Percentiles rank a stretch among this genome's conserved stretches.
phyloP scores from a whole-genome alignment of 2,888 invertebrate genomes.

The Cacoxenus indagator region DNA sequence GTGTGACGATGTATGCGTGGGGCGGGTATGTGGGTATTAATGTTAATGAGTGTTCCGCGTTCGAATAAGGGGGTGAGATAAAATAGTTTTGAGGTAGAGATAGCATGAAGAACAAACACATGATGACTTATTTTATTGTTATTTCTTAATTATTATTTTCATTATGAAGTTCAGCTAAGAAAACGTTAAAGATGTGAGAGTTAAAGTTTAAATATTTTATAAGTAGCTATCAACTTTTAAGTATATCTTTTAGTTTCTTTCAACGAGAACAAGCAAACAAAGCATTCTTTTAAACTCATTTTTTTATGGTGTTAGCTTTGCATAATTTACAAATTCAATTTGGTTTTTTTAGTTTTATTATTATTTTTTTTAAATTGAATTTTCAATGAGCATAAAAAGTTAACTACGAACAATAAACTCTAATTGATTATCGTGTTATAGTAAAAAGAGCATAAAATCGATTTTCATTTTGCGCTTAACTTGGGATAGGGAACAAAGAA shows the following conservation, averaged over 20 bases:
- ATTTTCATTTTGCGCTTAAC: slow-evolving; percentile 56
- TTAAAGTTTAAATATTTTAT: neutral
- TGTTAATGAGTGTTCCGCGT: neutral
- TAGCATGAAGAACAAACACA: slow-evolving; percentile 19
- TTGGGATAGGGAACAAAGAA: slow-evolving; percentile 21
- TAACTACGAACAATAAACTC: slow-evolving; percentile 34
- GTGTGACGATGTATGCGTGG: neutral
- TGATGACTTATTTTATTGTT: slow-evolving; percentile 19
- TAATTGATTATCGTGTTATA: neutral
- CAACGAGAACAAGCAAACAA: slow-evolving; percentile 20
- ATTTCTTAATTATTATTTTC: neutral
- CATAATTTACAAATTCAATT: neutral
- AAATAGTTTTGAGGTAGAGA: slow-evolving; percentile 4
- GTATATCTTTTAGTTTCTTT: neutral
- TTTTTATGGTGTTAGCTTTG: slow-evolving; percentile 1
- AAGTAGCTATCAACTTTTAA: neutral
- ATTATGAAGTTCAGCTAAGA: slow-evolving; percentile 5
- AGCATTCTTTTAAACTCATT: slow-evolving; percentile 6
- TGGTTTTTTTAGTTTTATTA: slow-evolving; percentile 2
- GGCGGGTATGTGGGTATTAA: neutral
- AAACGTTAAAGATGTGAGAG: slow-evolving; percentile 14
- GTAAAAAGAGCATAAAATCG: slow-evolving; percentile 26
- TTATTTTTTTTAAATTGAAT: neutral
- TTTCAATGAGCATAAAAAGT: slow-evolving; percentile 10
- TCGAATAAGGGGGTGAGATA: neutral